These are phyloP conservation scores for Thamnaconus septentrionalis DNA, from an alignment of 2,113 vertebrate species.

Conservation along the genomic window DNA sequence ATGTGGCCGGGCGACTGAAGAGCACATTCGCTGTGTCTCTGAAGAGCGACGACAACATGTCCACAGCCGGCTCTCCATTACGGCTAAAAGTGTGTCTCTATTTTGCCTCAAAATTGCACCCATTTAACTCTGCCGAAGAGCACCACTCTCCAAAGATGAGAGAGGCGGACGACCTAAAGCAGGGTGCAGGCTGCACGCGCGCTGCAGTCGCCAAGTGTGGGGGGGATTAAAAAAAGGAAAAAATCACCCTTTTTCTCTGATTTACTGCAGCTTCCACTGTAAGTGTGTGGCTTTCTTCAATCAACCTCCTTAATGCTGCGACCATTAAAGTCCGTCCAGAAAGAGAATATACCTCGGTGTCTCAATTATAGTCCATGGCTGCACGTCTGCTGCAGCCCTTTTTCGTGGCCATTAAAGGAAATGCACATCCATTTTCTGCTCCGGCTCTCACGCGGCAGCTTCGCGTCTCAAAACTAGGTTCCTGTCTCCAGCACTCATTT, in stretches of 20 bases:
- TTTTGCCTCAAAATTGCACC: conserved; percentile 63
- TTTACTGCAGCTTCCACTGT: conserved; percentile 64
- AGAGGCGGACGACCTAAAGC: conserved; percentile 45
- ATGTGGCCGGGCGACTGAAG: conserved; percentile 16
- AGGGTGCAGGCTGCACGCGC: conserved; percentile 47
- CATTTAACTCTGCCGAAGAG: conserved; percentile 65
- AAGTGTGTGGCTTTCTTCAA: conserved; percentile 71
- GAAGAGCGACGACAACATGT: conserved; percentile 47
- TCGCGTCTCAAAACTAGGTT: no score
- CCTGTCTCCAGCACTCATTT: no score
- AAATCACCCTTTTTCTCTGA: conserved; percentile 61
- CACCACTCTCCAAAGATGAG: conserved; percentile 47
- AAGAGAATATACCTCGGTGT: conserved; percentile 72
- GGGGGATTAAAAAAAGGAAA: conserved; percentile 4
- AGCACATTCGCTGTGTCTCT: conserved; percentile 28
- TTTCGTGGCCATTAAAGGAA: conserved; percentile 67
- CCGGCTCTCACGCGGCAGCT: conserved; percentile 51
- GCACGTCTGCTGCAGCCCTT: conserved; percentile 50
- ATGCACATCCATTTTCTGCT: conserved; percentile 72
- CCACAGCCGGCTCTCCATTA: conserved; percentile 49
- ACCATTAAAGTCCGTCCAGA: conserved; percentile 72
- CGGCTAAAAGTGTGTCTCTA: conserved; percentile 44
- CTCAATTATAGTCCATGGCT: conserved; percentile 72
- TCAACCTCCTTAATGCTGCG: conserved; percentile 73
- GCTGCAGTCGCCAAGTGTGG: conserved; percentile 56